A percentile compares a stretch with the other conserved stretches of the same genome.
Conservation (phyloP, 1,140 invertebrate genomes). For the Lysiphlebus fabarum region DNA sequence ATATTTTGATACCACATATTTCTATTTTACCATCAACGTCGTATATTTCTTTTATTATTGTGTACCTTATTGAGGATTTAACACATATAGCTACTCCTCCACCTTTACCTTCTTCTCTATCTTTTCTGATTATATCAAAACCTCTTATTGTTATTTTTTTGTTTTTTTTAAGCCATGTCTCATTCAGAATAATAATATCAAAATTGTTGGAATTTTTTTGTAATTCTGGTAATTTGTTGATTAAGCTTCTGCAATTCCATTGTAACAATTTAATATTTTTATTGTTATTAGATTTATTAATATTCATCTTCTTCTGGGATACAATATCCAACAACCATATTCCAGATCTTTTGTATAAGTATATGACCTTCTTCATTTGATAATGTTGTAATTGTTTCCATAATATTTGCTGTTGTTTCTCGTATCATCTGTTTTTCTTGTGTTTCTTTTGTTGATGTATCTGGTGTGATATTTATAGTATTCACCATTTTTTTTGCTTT, state of each 20-base stretch:
- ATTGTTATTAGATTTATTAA: background rate
- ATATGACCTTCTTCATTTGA: too few species aligned
- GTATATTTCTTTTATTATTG: background rate
- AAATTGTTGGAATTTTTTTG: slow-evolving; percentile 6
- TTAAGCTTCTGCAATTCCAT: slow-evolving; percentile 15
- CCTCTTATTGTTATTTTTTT: background rate
- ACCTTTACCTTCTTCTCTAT: background rate
- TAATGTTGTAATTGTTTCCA: too few species aligned
- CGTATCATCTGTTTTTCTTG: too few species aligned
- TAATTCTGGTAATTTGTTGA: slow-evolving; percentile 5
- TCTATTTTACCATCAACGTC: slow-evolving; percentile 5
- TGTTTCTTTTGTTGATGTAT: too few species aligned
- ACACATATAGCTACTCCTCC: slow-evolving; percentile 12
- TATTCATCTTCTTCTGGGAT: background rate
- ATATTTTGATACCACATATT: slow-evolving; percentile 5
- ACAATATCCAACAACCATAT: too few species aligned
- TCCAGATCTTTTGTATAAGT: too few species aligned
- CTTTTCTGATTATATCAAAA: slow-evolving; percentile 11
- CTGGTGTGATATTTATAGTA: too few species aligned
- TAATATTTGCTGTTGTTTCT: too few species aligned
- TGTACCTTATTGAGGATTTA: background rate
- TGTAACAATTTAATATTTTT: slow-evolving; percentile 3
- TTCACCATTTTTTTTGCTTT: too few species aligned
- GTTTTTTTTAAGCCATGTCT: slow-evolving; percentile 7
- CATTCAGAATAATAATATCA: slow-evolving; percentile 6